Conservation (phyloP, 2,113 vertebrate genomes). For the Capricornis sumatraensis region DNA sequence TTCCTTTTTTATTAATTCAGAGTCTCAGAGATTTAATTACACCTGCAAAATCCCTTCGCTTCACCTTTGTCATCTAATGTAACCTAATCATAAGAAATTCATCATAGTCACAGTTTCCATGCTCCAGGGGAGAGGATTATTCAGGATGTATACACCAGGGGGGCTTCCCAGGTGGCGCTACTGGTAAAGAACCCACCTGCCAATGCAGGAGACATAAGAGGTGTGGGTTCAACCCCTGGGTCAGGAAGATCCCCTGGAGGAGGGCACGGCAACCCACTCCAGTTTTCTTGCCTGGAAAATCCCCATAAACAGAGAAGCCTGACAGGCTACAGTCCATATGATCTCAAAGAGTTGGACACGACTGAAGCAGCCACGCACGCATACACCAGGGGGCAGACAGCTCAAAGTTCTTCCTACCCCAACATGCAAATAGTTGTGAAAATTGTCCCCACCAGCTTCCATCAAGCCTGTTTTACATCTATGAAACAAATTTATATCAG, state of each 20-base stretch:
- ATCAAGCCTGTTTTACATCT: not conserved
- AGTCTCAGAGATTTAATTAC: conserved; percentile 31
- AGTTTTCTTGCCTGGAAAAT: not conserved
- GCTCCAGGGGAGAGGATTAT: not conserved
- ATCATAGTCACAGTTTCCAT: not conserved
- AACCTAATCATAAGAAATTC: not conserved
- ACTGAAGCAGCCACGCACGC: not conserved
- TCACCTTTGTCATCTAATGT: not conserved
- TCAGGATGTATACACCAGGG: too few species aligned
- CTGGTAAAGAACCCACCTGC: not conserved
- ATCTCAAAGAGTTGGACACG: not conserved
- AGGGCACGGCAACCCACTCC: not conserved
- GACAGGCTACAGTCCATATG: not conserved
- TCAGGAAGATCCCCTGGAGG: not conserved
- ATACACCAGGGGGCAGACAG: not conserved
- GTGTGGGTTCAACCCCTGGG: not conserved
- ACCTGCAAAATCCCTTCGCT: conserved; percentile 2
- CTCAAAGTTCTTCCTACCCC: not conserved
- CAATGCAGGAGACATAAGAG: not conserved
- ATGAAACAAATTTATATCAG: not conserved
- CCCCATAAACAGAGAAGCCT: not conserved
- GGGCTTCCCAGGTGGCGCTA: not conserved
- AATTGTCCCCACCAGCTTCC: not conserved
- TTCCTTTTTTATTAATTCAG: conserved; percentile 15
- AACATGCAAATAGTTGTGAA: not conserved